A percentile compares a stretch with the other conserved stretches of the same genome.
Conservation (phyloP, 2,888 invertebrate genomes). For the Nomada ruficornis region DNA sequence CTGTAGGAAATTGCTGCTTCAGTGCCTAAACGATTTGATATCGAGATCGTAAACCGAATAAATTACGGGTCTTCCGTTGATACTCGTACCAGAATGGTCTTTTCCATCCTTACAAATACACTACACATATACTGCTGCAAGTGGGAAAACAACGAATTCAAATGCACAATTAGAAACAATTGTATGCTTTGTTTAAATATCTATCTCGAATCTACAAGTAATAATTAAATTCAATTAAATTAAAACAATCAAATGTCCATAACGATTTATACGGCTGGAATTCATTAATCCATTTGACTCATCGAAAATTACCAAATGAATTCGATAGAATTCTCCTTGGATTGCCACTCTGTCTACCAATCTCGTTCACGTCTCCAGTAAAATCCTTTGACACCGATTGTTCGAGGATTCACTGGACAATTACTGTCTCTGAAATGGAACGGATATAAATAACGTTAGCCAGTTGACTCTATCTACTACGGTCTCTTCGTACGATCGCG, state of each 20-base stretch:
- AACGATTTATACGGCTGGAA: too few relatives aligned
- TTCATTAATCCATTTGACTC: too few relatives aligned
- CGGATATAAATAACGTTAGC: conserved; percentile 25
- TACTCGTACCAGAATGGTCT: conserved; percentile 19
- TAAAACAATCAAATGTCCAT: too few relatives aligned
- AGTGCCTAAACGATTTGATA: conserved; percentile 39
- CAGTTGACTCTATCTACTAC: conserved; percentile 1
- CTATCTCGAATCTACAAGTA: too few relatives aligned
- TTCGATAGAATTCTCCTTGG: not conserved
- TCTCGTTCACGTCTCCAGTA: not conserved
- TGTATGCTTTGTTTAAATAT: not conserved
- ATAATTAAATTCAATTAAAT: too few relatives aligned
- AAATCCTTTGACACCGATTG: not conserved
- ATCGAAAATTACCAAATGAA: not conserved
- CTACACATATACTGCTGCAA: too few relatives aligned
- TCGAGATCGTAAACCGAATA: conserved; percentile 51
- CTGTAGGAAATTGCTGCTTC: conserved; percentile 42
- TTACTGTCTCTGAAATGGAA: not conserved
- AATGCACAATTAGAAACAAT: not conserved
- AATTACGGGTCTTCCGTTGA: conserved; percentile 53
- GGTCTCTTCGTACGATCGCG: conserved; percentile 34
- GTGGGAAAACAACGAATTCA: too few relatives aligned
- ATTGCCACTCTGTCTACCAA: not conserved
- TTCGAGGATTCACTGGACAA: not conserved
- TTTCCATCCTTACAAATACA: not conserved